These are phyloP conservation scores for Calonectris borealis DNA, from an alignment of 2,113 vertebrate species.

Conservation along the genomic window DNA sequence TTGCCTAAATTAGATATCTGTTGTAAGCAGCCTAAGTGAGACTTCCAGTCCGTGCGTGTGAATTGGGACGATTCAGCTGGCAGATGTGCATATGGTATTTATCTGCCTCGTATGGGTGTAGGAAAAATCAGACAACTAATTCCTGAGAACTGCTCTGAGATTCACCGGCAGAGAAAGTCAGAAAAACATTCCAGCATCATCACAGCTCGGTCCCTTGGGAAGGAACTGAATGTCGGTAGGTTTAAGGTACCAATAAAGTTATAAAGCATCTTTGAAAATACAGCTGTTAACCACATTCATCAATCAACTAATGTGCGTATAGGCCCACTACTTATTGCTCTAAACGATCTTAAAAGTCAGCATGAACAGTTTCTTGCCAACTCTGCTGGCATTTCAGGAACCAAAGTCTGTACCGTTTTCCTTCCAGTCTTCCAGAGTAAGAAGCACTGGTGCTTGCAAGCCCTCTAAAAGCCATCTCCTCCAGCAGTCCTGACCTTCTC, in stretches of 20 bases:
- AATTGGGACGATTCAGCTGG: neutral
- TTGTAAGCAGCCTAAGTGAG: neutral
- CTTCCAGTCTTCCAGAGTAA: neutral
- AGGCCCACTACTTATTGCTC: neutral
- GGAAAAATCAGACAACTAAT: neutral
- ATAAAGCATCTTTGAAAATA: neutral
- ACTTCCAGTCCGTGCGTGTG: fast-evolving
- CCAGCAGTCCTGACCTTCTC: neutral
- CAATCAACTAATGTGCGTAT: neutral
- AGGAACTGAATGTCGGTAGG: neutral
- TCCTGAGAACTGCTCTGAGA: neutral
- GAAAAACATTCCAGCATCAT: neutral
- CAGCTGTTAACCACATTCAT: neutral
- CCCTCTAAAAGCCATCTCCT: neutral
- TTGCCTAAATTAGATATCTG: neutral
- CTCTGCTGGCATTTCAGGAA: neutral
- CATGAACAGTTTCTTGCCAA: neutral
- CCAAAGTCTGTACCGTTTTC: neutral
- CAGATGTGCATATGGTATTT: neutral
- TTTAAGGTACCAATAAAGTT: neutral
- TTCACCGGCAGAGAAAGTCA: neutral
- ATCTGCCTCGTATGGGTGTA: neutral
- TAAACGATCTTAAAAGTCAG: neutral
- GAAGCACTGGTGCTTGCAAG: neutral
- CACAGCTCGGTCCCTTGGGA: neutral